Conservation (phyloP, 2,113 vertebrate genomes). For the Gallinago media region DNA sequence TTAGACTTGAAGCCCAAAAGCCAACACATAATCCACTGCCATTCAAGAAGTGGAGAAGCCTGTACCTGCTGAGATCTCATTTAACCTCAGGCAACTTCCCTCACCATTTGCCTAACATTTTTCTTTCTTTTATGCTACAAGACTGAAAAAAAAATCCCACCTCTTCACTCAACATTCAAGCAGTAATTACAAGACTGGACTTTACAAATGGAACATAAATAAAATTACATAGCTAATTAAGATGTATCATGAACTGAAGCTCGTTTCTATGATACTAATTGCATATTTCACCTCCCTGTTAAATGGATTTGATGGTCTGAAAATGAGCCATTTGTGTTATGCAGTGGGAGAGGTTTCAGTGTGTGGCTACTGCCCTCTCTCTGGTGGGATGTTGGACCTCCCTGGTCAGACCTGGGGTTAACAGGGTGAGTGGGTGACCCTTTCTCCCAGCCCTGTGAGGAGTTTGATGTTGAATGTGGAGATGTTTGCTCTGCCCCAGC, state of each 20-base stretch:
- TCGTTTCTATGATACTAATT: slow-evolving; percentile 55
- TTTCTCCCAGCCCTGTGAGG: background rate
- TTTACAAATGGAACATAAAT: slow-evolving; percentile 72
- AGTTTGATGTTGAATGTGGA: background rate
- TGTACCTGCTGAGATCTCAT: background rate
- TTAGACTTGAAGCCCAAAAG: background rate
- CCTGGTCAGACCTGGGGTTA: background rate
- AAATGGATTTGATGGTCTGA: slow-evolving; percentile 53
- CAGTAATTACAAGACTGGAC: slow-evolving; percentile 54
- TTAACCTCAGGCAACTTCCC: background rate
- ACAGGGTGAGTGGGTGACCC: background rate
- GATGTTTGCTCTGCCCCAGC: background rate
- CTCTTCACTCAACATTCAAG: slow-evolving; percentile 1
- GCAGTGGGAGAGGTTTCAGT: background rate
- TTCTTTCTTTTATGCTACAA: background rate
- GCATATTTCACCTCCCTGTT: slow-evolving; percentile 45
- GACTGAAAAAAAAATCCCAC: background rate
- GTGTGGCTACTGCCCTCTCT: background rate
- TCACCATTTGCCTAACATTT: background rate
- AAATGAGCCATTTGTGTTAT: slow-evolving; percentile 2
- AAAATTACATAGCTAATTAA: slow-evolving; percentile 75
- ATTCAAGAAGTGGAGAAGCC: accelerated
- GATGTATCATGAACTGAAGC: slow-evolving; percentile 55
- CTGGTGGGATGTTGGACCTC: background rate
- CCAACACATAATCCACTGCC: background rate